Evolutionary conservation across 2,888 invertebrate species (phyloP), one percentile per base, ranked within the genome.

Genomic region (Drosophila limbata): DNA sequence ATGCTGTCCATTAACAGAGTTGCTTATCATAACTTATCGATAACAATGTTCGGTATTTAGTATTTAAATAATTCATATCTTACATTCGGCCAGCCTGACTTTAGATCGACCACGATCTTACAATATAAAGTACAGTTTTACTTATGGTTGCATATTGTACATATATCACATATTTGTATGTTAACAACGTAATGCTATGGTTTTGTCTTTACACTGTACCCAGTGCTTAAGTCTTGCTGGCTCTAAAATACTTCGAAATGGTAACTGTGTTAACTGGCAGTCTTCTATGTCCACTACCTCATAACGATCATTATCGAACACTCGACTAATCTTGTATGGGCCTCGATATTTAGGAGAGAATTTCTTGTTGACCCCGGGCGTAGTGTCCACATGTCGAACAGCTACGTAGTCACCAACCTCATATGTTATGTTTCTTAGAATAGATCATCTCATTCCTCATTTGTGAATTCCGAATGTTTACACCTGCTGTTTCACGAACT

Each of bases 231-330:
- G 40, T 8, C 40, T 10, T 31, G 40, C 21, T 28, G 42, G 42
- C 31, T 60, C 50, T 15, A 50, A 19, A 5, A 50, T 15, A 1
- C 31, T 31, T 21, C 31, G 25, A 31, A 40, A 60, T 2, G 50
- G 40, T 19, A 50, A 1, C 44, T 52, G 45, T 9, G 44, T 45
- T 42, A 52, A 28, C 4, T 51, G 60, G 2, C 44, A 61, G 8
- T 45, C 33, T 19, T 53, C 61, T 10, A 28, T 45, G 11, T 60
- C 51, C 13, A 42, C 35, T 2, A 52, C 25, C 17, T 52, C 52
- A 3, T 37, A 52, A 8, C 45, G 5, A n/a, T 45, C 44, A 37
- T 61, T 61, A 8, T 13, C 11, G 35, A 35, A 17, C 13, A 50
- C 35, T 0, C 13, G 5, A 50, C 5, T 35, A 2, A 51, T 19